phyloP scores from a whole-genome alignment of 2,797 vertebrate genomes.

The Helarctos malayanus region DNA sequence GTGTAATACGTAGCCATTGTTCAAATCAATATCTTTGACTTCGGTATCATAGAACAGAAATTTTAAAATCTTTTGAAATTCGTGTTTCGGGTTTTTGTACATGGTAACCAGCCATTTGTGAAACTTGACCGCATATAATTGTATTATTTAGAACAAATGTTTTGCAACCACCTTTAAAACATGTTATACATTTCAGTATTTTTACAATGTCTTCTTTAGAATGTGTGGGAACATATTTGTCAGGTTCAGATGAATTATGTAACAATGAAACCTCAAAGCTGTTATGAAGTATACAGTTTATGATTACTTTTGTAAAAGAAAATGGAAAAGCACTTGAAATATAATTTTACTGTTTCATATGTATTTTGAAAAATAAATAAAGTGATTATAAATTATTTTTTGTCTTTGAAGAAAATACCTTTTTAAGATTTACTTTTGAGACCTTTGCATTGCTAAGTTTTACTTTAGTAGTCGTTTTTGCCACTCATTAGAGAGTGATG shows the following conservation, averaged over 20 bases:
- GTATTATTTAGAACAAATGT: conserved; percentile 89
- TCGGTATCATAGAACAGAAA: conserved; percentile 84
- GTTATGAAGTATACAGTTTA: conserved; percentile 97
- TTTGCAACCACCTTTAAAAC: conserved; percentile 90
- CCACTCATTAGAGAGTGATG: neutral
- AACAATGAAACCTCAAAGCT: conserved; percentile 92
- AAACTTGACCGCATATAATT: conserved; percentile 88
- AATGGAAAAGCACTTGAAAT: conserved; percentile 94
- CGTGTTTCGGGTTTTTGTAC: conserved; percentile 90
- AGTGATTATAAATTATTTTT: conserved; percentile 86
- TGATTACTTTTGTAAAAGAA: conserved; percentile 98
- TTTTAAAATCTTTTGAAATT: conserved; percentile 84
- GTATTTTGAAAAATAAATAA: conserved; percentile 96
- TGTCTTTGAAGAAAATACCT: conserved; percentile 67
- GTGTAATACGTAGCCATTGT: conserved; percentile 89
- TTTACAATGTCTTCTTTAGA: conserved; percentile 92
- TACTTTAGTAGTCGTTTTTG: neutral
- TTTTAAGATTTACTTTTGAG: conserved; percentile 58
- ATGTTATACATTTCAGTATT: conserved; percentile 91
- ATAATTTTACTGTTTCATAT: conserved; percentile 97
- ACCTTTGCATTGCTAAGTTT: neutral
- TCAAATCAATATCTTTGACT: conserved; percentile 88
- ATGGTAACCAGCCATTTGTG: conserved; percentile 89
- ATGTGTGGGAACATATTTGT: conserved; percentile 91
- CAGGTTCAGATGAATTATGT: conserved; percentile 90